Evolutionary conservation across 2,888 invertebrate species (phyloP).

Genomic region (Homarus gammarus): DNA sequence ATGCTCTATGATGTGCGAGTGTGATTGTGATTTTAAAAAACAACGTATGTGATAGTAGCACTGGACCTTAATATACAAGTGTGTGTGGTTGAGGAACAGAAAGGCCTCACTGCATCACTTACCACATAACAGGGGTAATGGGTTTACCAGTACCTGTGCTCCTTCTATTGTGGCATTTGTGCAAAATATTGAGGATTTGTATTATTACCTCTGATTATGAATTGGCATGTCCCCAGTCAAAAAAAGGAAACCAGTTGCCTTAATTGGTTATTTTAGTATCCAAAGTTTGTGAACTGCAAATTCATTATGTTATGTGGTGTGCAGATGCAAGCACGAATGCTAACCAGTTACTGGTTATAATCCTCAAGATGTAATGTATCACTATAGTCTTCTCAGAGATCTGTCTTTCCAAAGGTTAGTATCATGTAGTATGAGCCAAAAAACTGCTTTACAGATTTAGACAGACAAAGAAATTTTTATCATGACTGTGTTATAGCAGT

Average conservation of each 20-base stretch:
- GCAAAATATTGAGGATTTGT: slow-evolving; percentile 37
- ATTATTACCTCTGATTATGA: slow-evolving; percentile 23
- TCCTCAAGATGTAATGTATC: slow-evolving; percentile 45
- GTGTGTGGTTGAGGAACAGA: slow-evolving; percentile 6
- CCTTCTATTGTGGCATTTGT: slow-evolving; percentile 40
- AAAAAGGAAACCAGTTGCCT: slow-evolving; percentile 50
- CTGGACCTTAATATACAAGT: slow-evolving; percentile 48
- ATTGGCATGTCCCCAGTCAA: slow-evolving; percentile 46
- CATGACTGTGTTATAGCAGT: slow-evolving; percentile 60
- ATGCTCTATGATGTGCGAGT: slow-evolving; percentile 42
- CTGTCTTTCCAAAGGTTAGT: slow-evolving; percentile 65
- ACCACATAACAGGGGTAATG: slow-evolving; percentile 2
- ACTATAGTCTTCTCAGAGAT: slow-evolving; percentile 56
- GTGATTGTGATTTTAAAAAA: slow-evolving; percentile 65
- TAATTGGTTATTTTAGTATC: slow-evolving; percentile 53
- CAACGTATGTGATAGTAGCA: slow-evolving; percentile 62
- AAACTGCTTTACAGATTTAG: slow-evolving; percentile 30
- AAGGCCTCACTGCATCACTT: slow-evolving; percentile 41
- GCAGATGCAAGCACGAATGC: slow-evolving; percentile 32
- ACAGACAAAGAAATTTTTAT: slow-evolving; percentile 42
- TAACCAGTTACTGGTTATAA: slow-evolving; percentile 12
- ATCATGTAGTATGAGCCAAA: slow-evolving; percentile 51
- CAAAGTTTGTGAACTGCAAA: slow-evolving; percentile 12
- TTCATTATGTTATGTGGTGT: slow-evolving; percentile 27
- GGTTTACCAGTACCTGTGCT: background rate